Conservation (phyloP, 1,140 invertebrate species). For the Euwallacea fornicatus region DNA sequence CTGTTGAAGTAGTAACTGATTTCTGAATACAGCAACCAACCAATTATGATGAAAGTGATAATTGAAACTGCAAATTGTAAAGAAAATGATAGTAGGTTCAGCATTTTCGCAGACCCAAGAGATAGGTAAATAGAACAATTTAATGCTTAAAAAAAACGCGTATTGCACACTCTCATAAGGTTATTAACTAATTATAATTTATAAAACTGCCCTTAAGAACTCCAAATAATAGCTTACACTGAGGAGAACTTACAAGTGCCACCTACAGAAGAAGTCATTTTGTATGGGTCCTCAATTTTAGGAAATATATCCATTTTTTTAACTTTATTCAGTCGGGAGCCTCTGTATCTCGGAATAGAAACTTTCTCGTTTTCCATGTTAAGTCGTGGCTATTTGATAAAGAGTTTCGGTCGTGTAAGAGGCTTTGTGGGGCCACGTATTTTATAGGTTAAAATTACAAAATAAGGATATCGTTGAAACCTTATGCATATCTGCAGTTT, state of each 20-base stretch:
- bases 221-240: no score
- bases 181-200: no score
- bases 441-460: no score
- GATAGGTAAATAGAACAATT: background rate
- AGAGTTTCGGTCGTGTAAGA: no score
- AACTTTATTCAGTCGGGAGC: slow-evolving; percentile 70
- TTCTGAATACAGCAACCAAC: slow-evolving; percentile 81
- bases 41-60: slow-evolving; percentile 75
- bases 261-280: slow-evolving; percentile 78
- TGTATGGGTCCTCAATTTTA: slow-evolving; percentile 84
- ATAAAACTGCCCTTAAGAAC: no score
- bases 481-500: no score
- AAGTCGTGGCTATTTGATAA: no score
- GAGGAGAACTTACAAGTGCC: slow-evolving; percentile 67
- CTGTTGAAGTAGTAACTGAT: slow-evolving; percentile 81
- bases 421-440: no score
- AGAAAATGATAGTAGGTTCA: background rate
- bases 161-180: no score
- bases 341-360: slow-evolving; percentile 62
- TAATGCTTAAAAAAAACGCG: no score
- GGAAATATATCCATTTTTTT: slow-evolving; percentile 89
- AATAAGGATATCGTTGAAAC: no score
- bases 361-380: slow-evolving; percentile 50
- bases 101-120: background rate
- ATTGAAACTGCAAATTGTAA: slow-evolving; percentile 68